Base-by-base conservation (phyloP, 2,888 invertebrate species). In the Gortyna flavago region DNA sequence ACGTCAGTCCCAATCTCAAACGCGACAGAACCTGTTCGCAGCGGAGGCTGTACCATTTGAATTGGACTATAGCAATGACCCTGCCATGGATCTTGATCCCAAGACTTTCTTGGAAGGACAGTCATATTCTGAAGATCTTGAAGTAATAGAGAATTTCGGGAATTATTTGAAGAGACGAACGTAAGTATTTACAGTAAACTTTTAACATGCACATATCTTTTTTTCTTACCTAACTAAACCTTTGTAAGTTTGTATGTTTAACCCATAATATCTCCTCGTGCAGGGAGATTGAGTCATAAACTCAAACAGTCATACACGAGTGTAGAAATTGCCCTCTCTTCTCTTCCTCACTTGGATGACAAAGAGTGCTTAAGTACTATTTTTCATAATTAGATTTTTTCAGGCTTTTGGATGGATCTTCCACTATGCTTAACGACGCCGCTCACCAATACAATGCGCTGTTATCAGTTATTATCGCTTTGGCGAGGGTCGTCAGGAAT, bases 401-500 rank as follows among this genome's bases (percentile, higher is more conserved):
- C 72, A 84, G 84, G 21, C 32, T 6, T 16, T 4, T 85, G 32
- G 54, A 75, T 32, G 2, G 25, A 32, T 13, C 65, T 13, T 62
- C 69, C 9, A 11, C 16, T 16, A 0, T 38, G 8, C 2, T 29
- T 6, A 76, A 59, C 25, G 86, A 84, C 29, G 38, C 83, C 0
- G 61, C 62, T 3, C 79, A 67, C 16, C 86, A 84, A 48, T 84
- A 75, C 35, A 79, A 70, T 35, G 86, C 86, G 1, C 25, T 85
- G 0, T 32, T 79, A 18, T 21, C 66, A 18, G 84, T 85, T 21
- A 0, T 84, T 21, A 16, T 86, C 3, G 62, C 70, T 13, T 70
- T 84, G 41, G 83, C 86, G 21, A 68, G 54, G 13, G 16, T 9
- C 21, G 0, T 83, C 69, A 75, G 75, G 29, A 75, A 67, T 48